These are phyloP conservation scores for Teleopsis dalmanni DNA, from an alignment of 1,140 invertebrate species.

Conservation along the genomic window DNA sequence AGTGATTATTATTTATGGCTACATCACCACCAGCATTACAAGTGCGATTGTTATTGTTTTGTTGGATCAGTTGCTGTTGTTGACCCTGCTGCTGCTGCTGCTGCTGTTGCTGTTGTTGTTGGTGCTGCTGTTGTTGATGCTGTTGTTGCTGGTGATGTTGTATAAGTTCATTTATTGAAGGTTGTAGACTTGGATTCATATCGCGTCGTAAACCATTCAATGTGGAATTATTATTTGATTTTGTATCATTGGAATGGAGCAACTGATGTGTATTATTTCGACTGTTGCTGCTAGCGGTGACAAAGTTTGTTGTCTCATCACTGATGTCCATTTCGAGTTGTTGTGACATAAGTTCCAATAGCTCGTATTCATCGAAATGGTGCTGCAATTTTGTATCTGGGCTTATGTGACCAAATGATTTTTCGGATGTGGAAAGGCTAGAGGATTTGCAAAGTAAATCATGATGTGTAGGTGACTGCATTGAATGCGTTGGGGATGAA, in stretches of 20 bases:
- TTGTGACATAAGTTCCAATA: constrained; percentile 41
- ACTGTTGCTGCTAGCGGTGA: neutral
- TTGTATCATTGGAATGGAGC: neutral
- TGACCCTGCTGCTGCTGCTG: constrained; percentile 6
- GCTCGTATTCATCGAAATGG: constrained; percentile 40
- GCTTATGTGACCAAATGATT: constrained; percentile 1
- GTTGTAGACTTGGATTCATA: constrained; percentile 38
- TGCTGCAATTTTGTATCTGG: constrained; percentile 36
- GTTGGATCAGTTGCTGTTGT: neutral
- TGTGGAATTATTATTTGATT: constrained; percentile 4
- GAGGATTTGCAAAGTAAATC: constrained; percentile 13
- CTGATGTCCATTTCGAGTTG: constrained; percentile 43
- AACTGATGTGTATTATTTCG: neutral
- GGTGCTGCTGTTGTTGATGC: constrained; percentile 3
- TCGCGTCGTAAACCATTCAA: constrained; percentile 21
- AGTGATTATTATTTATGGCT: constrained; percentile 25
- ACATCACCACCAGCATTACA: neutral
- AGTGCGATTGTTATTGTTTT: neutral
- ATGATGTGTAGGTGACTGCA: constrained; percentile 18
- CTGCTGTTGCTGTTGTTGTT: constrained; percentile 5
- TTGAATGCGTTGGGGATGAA: constrained; percentile 20
- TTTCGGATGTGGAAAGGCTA: neutral
- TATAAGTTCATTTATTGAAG: constrained; percentile 38
- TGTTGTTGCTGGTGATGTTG: constrained; percentile 10
- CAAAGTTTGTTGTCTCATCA: constrained; percentile 23